Conservation (phyloP, 2,888 invertebrate species). For the Loripinus fragilis region DNA sequence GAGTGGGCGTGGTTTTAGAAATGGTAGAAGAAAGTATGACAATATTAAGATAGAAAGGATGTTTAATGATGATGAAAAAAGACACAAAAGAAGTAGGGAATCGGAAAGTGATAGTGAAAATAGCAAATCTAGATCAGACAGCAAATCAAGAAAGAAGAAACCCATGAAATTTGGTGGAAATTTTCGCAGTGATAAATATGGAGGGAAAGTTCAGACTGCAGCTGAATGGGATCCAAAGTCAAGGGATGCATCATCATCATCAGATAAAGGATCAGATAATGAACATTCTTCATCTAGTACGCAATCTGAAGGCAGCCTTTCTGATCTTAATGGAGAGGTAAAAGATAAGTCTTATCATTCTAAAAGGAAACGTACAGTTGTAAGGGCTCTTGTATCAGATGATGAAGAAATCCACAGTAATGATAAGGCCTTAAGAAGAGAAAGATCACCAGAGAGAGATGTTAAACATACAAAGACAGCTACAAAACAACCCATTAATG, state of each 20-base stretch:
- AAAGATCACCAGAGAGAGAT: background rate
- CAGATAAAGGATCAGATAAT: background rate
- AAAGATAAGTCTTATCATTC: background rate
- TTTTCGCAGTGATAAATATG: slow-evolving; percentile 6
- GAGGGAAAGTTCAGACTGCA: slow-evolving; percentile 10
- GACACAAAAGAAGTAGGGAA: slow-evolving; percentile 3
- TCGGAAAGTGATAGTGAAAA: slow-evolving; percentile 13
- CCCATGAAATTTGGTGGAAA: slow-evolving; percentile 2
- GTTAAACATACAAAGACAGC: background rate
- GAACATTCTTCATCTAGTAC: background rate
- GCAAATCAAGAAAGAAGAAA: background rate
- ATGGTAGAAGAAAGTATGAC: background rate
- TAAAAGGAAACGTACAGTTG: background rate
- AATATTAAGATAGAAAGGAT: slow-evolving; percentile 12
- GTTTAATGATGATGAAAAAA: slow-evolving; percentile 1
- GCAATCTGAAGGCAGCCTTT: background rate
- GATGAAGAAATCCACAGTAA: background rate
- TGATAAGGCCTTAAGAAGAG: background rate
- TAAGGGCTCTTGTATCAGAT: background rate
- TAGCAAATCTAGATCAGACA: background rate
- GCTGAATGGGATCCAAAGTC: slow-evolving; percentile 15
- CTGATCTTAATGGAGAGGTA: background rate
- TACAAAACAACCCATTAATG: background rate
- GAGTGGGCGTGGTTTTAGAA: slow-evolving; percentile 4
- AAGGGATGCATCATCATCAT: background rate